Evolutionary conservation across 2,113 vertebrate species (phyloP), one percentile per base, ranked within the genome.

Genomic region (Cisticola juncidis): DNA sequence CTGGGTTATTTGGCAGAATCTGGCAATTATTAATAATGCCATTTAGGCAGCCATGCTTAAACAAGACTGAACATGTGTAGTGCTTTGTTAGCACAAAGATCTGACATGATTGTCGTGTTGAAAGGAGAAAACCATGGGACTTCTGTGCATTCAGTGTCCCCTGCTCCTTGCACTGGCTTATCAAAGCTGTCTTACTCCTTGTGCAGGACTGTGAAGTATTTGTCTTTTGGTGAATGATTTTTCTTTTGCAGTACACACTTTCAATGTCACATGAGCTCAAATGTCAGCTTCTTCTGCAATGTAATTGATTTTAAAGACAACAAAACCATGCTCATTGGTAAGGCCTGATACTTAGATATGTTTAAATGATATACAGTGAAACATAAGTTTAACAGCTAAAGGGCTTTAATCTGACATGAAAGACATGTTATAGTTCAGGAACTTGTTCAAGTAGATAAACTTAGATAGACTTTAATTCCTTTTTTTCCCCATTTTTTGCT

Each of bases 251-350:
- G 48, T 44, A 33, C 15, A 44, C 1, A 4, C 13, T 81, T 92
- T 28, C 65, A 79, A 7, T 73, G 40, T 74, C 42, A 71, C 11
- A 7, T n/a, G 47, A 88, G 28, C 25, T 88, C 42, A 82, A 9
- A 31, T 71, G 48, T 42, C 31, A 78, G 15, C 10, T 84, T 70
- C 47, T 92, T 81, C 61, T 60, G 51, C 24, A 28, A 21, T 58
- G 13, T 29, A 60, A 47, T 6, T 77, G 33, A 47, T 73, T 85
- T 73, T 82, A 92, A 91, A 62, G 22, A 78, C 66, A 84, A 6
- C 6, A 33, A 66, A 92, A 25, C 12, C 1, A 0, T 50, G 17
- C 47, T 57, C 8, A 26, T 62, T 1, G 1, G 25, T 65, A 77
- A 83, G 35, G 29, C 12, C 5, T 81, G 60, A 45, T 58, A 47